Evolutionary conservation across 2,113 vertebrate genomes (phyloP), one percentile per base, ranked within the genome.

Genomic region (Cephalopholis sonnerati): DNA sequence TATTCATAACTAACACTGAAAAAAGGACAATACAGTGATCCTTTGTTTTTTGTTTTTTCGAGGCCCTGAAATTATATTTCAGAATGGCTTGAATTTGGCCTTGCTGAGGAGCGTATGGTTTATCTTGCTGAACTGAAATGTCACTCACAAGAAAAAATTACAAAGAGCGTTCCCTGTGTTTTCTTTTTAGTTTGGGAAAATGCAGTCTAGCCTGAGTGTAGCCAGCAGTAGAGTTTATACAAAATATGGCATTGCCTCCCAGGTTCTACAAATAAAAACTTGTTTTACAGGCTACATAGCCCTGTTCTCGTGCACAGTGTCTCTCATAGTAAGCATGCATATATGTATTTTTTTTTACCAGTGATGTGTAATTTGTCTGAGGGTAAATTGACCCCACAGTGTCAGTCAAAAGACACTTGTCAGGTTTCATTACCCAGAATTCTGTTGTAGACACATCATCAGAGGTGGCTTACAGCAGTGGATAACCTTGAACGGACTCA

Each of bases 361-460:
- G 67, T 79, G 81, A 74, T 90, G 79, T 90, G 77, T 72, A 85
- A 91, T 89, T 90, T 87, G 87, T 91, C 83, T 88, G 48, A 82
- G 88, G 89, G 79, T 91, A 75, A 90, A 82, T 79, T 92, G 87
- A 92, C 92, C 88, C 70, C 76, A 86, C 83, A 87, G 82, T 91
- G 93, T 95, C 92, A 92, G 87, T 93, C 87, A 91, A 87, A 92
- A 93, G 89, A 91, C 90, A 90, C 90, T 88, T 95, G 94, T 94
- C 94, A 94, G 81, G 62, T 89, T 93, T 86, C 86, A 93, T 95
- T 95, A 94, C 50, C 70, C 88, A 83, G 74, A 91, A 79, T 86
- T 76, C 71, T 32, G 44, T 53, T 72, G 77, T n/a, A 57, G 82
- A 87, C 79, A 72, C 82, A 82, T 90, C 81, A 90, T 88, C 88